Conservation (phyloP, 2,888 invertebrate species). For the Drosophila incognita region DNA sequence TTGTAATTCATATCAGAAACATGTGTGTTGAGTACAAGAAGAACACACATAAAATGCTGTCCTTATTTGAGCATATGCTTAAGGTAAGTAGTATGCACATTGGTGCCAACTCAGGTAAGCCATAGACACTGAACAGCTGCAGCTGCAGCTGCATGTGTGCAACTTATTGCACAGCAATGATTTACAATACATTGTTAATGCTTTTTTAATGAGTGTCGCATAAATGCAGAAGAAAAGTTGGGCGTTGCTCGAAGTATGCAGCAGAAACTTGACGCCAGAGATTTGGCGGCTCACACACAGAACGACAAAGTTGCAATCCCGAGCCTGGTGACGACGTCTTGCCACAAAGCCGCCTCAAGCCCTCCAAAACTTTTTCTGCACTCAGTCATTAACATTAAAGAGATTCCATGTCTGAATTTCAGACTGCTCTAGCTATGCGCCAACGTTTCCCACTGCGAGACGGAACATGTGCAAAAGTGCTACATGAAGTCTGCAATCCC, state of each 20-base stretch:
- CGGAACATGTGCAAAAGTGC: slow-evolving; percentile 41
- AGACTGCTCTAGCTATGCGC: neutral
- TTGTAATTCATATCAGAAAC: neutral
- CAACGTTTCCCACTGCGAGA: slow-evolving; percentile 26
- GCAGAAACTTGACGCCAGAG: slow-evolving; percentile 66
- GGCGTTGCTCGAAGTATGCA: slow-evolving; percentile 39
- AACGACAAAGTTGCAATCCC: slow-evolving; percentile 59
- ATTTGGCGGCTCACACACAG: slow-evolving; percentile 41
- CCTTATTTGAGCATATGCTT: neutral
- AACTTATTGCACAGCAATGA: slow-evolving; percentile 66
- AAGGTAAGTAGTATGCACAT: neutral
- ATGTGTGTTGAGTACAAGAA: neutral
- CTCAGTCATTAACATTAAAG: slow-evolving; percentile 77
- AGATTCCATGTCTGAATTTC: slow-evolving; percentile 59
- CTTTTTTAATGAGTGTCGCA: slow-evolving; percentile 72
- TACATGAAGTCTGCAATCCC: slow-evolving; percentile 13
- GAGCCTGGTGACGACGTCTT: slow-evolving; percentile 46
- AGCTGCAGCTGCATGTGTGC: slow-evolving; percentile 30
- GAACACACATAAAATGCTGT: neutral
- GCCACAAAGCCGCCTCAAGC: slow-evolving; percentile 75
- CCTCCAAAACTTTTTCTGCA: slow-evolving; percentile 64
- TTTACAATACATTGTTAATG: slow-evolving; percentile 74
- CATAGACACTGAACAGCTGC: slow-evolving; percentile 8
- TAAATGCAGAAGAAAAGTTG: slow-evolving; percentile 52
- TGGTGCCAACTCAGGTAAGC: slow-evolving; percentile 18